These are phyloP conservation scores for Lepus americanus DNA, from an alignment of 2,113 vertebrate genomes.

Conservation along the genomic window DNA sequence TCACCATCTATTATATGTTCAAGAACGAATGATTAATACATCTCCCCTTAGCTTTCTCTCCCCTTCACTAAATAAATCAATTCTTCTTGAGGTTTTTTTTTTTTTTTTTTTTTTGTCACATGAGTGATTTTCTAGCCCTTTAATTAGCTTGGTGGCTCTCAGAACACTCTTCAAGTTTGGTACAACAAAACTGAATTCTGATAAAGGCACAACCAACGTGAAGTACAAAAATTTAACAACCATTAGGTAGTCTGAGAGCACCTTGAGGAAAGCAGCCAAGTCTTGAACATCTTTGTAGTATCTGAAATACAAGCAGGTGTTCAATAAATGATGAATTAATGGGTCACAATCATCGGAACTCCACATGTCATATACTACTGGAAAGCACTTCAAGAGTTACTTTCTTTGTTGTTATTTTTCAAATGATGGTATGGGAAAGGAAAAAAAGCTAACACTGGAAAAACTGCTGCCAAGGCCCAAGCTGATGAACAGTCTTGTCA, in stretches of 20 bases:
- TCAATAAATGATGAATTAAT: constrained; percentile 37
- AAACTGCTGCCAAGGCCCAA: not conserved
- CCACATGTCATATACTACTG: not conserved
- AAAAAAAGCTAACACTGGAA: not conserved
- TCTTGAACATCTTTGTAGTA: not conserved
- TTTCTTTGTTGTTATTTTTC: not conserved
- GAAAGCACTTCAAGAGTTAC: not conserved
- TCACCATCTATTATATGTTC: constrained; percentile 43
- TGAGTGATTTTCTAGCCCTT: constrained; percentile 52
- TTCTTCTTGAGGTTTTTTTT: not conserved
- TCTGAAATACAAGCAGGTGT: not conserved
- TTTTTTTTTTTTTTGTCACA: not conserved
- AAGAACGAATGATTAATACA: constrained; percentile 17
- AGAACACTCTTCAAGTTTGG: constrained; percentile 33
- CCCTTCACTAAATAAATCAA: constrained; percentile 67
- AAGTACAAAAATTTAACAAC: constrained; percentile 23
- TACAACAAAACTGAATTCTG: constrained; percentile 24
- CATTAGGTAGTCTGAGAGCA: not conserved
- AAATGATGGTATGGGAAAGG: not conserved
- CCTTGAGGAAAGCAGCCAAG: not conserved
- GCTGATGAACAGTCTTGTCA: not conserved
- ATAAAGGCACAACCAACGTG: not conserved
- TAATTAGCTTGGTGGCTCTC: constrained; percentile 67
- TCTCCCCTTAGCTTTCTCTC: constrained; percentile 46
- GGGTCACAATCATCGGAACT: not conserved